Base-by-base conservation (phyloP, 2,797 vertebrate genomes). In the Avahi laniger region DNA sequence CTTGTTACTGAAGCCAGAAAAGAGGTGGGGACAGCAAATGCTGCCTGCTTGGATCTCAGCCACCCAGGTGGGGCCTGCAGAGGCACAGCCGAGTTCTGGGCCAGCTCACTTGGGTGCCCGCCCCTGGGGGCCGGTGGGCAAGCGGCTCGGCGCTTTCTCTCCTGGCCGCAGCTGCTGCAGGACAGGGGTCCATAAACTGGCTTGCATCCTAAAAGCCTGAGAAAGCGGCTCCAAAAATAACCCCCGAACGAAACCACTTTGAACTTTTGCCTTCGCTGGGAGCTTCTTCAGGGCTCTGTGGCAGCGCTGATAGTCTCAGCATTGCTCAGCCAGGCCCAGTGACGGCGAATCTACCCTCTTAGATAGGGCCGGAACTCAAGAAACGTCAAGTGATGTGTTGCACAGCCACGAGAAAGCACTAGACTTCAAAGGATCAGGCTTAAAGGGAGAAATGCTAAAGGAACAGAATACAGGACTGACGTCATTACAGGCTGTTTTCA, bases 361-460 rank as follows among this genome's bases (percentile, higher is more conserved):
- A 24, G 33, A 33, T 22, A n/a, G 9, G 28, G 63, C 46, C 76
- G 67, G 91, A 93, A 73, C 33, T 88, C 59, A 67, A 54, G 78
- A 88, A 76, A 92, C 6, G 76, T n/a, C 94, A 80, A 80, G 70
- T 69, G 52, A 41, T 28, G 28, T 26, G 50, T 81, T 78, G 5
- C 69, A 13, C 7, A 0, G 17, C 26, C 65, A 10, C 22, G n/a
- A 88, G 79, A 78, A 70, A 91, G 82, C 43, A 1, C 14, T 54
- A 69, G 70, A 59, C 65, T 84, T 93, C 73, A 52, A 84, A 94
- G 90, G 69, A n/a, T 20, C 87, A 4, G 75, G 57, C 13, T 79
- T 48, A 70, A 79, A 92, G 14, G 67, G 52, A 76, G 43, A 82
- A n/a, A 54, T 13, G 11, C 69, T 91, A 35, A 48, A 48, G 78